Evolutionary conservation across 2,113 vertebrate genomes (phyloP), one percentile per base, ranked within the genome.

Genomic region (Ictalurus punctatus): DNA sequence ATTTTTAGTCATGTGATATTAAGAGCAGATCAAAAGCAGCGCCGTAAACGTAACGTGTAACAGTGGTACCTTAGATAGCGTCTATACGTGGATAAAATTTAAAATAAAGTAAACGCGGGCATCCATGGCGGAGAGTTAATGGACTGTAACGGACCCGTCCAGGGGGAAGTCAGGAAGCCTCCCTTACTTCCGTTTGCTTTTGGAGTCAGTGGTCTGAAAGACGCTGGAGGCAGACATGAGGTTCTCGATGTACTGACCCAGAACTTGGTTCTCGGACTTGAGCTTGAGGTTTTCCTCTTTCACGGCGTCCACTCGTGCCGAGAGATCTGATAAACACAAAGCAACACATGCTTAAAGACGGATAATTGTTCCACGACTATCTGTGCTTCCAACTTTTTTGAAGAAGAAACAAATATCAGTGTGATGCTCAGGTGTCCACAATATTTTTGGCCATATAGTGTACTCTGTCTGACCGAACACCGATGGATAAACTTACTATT

Each of bases 281-380:
- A 99, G 94, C 96, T 99, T 99, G 93, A 99, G 96, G 94, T 99
- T 99, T 95, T 99, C 99, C 96, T 99, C 99, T 92, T 99, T 99
- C 44, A 92, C 91, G 5, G 90, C 92, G 14, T 91, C 90, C 79
- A 92, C 90, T 37, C 89, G 86, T 23, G 91, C 65, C 3, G 90
- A 92, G 27, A 92, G 86, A 73, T 92, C 90, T 92, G 74, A 90
- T 40, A 79, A 91, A 92, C 37, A 88, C 88, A 92, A 37, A 86
- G 67, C 6, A 56, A 48, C 7, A 27, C n/a, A 59, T n/a, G 87
- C 25, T 5, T 34, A 14, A 71, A 14, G 61, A 25, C 1, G 30
- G 7, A n/a, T 6, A 27, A 23, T 14, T 56, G 27, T 54, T 56
- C 2, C 78, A 80, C 44, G 0, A 54, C 67, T 40, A 9, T 19